Evolutionary conservation across 2,888 invertebrate species (phyloP).

Genomic region (Nomada ferruginata): DNA sequence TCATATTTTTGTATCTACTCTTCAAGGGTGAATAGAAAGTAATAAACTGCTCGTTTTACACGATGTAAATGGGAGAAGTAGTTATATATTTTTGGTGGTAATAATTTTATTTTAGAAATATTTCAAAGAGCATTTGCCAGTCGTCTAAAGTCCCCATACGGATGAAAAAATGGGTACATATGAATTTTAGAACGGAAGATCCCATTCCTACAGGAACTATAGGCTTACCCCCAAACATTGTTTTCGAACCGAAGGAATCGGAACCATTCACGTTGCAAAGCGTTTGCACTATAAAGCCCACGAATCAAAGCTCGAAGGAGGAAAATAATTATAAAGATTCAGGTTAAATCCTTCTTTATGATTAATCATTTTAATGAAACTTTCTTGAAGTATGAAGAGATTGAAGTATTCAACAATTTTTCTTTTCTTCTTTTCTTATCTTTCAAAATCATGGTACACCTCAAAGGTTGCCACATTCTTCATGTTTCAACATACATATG

Average conservation of each 20-base stretch:
- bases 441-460: too few species aligned
- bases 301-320: conserved; percentile 49
- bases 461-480: too few species aligned
- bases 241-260: conserved; percentile 76
- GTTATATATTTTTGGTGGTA: neutral
- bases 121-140: conserved; percentile 52
- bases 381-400: neutral
- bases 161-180: conserved; percentile 53
- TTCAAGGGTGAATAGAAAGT: too few species aligned
- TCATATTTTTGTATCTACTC: too few species aligned
- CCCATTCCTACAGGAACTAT: conserved; percentile 59
- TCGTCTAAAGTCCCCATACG: conserved; percentile 49
- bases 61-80: too few species aligned
- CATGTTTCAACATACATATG: too few species aligned
- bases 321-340: conserved; percentile 43
- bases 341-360: conserved; percentile 13
- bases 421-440: too few species aligned
- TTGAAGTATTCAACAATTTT: too few species aligned
- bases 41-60: too few species aligned
- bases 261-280: conserved; percentile 76
- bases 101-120: conserved; percentile 18
- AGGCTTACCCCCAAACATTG: conserved; percentile 74
- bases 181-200: conserved; percentile 41
- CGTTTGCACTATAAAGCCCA: conserved; percentile 57
- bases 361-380: neutral